Evolutionary conservation across 2,888 invertebrate genomes (phyloP).

Genomic region (Cyaniris semiargus): DNA sequence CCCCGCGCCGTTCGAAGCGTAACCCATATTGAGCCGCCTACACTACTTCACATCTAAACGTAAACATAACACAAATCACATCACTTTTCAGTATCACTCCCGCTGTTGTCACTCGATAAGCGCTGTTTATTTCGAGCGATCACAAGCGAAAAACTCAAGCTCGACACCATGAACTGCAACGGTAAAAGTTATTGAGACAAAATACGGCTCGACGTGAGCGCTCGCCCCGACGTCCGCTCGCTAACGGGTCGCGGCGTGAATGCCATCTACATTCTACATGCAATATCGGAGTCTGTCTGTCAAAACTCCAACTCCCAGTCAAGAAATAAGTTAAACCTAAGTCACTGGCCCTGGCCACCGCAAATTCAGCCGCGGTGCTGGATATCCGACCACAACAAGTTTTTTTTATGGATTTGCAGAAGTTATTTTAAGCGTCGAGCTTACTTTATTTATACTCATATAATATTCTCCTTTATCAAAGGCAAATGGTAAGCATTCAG

Average conservation of each 20-base stretch:
- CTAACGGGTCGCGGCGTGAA: slow-evolving; percentile 64
- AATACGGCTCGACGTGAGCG: slow-evolving; percentile 52
- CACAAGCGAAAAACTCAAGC: slow-evolving; percentile 5
- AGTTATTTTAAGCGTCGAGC: neutral
- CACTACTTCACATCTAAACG: slow-evolving; percentile 66
- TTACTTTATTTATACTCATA: no score
- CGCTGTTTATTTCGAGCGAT: slow-evolving; percentile 29
- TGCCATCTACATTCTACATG: slow-evolving; percentile 61
- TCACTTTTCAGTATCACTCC: slow-evolving; percentile 68
- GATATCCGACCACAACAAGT: slow-evolving; percentile 4
- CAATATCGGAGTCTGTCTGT: slow-evolving; percentile 43
- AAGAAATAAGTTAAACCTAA: neutral
- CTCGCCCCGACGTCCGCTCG: slow-evolving; percentile 56
- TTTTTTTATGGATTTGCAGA: neutral
- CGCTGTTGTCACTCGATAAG: slow-evolving; percentile 56
- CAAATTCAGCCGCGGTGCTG: slow-evolving; percentile 37
- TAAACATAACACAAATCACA: slow-evolving; percentile 75
- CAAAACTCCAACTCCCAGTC: slow-evolving; percentile 47
- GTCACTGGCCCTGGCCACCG: slow-evolving; percentile 39
- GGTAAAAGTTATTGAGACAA: slow-evolving; percentile 39
- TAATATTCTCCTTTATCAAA: no score
- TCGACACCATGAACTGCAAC: slow-evolving; percentile 6
- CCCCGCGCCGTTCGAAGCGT: slow-evolving; percentile 92
- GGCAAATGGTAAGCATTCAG: no score
- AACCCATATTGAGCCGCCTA: slow-evolving; percentile 83